Base-by-base conservation (phyloP, 2,797 vertebrate genomes). In the Galaxias olidus region DNA sequence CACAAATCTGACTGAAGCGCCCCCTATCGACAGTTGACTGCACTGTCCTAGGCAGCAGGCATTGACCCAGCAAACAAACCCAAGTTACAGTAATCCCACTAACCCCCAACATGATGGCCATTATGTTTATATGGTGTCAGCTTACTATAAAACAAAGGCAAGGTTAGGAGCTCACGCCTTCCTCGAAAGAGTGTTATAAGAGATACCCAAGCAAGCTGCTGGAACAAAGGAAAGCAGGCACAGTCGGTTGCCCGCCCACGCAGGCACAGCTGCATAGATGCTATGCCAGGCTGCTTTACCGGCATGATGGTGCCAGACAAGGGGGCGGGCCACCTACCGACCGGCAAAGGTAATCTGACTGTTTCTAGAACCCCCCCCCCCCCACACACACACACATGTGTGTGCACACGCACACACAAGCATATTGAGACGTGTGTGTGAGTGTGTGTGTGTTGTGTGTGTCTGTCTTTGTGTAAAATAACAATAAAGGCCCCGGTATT, bases 201-300 rank as follows among this genome's bases (percentile, higher is more conserved):
- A 11, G 51, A 17, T 18, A 19, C 18, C 17, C 20, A 17, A 19
- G 17, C 51, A 53, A 17, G 51, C 51, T 53, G 51, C 17, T 19
- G 20, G 51, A 53, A 53, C 51, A 53, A 53, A 53, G 51, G 51
- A 53, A 19, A 53, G 17, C 18, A 19, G 51, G 51, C 51, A 51
- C 51, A 53, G 5, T 20, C 51, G 51, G 51, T 10, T 19, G 51
- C 51, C 51, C 51, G 20, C 51, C 17, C 20, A 19, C 15, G 50
- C 1, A 8, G 17, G 9, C 50, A 19, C 51, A 53, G 51, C 14
- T 19, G 51, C 30, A 52, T 10, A 9, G 15, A 15, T 10, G 50
- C 18, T 10, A 53, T 19, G 51, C 18, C 51, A 52, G n/a, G 10
- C n/a, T 17, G 10, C 51, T 11, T 53, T 19, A 19, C 51, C 8